phyloP scores from a whole-genome alignment of 2,113 vertebrate species.

The Agapornis roseicollis region DNA sequence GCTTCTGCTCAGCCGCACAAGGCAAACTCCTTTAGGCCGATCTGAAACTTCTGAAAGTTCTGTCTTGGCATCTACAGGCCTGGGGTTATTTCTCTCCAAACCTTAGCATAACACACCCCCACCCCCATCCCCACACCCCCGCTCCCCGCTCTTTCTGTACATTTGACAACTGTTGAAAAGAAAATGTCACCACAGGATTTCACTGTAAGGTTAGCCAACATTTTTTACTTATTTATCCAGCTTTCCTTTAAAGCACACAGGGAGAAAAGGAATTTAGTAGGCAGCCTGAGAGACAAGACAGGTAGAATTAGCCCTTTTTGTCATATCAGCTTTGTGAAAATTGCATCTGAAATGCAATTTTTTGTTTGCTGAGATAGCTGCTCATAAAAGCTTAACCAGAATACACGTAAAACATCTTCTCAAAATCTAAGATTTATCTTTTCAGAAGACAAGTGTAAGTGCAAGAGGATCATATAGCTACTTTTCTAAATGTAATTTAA shows the following conservation, averaged over 20 bases:
- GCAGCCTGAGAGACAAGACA: constrained; percentile 5
- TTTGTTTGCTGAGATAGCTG: constrained; percentile 11
- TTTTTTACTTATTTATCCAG: not conserved
- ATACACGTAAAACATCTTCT: constrained; percentile 42
- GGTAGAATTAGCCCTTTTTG: constrained; percentile 14
- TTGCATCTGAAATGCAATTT: constrained; percentile 45
- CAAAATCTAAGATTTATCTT: not conserved
- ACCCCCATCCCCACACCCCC: no score
- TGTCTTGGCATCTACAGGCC: not conserved
- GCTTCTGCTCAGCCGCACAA: not conserved
- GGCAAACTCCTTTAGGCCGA: not conserved
- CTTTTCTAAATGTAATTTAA: not conserved
- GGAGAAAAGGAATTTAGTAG: constrained; percentile 6
- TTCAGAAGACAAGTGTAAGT: not conserved
- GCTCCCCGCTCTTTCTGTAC: not conserved
- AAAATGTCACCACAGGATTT: not conserved
- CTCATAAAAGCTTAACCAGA: constrained; percentile 67
- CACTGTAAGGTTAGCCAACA: not conserved
- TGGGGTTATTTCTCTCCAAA: not conserved
- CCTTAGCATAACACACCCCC: not conserved
- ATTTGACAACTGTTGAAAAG: not conserved
- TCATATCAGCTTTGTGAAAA: constrained; percentile 27
- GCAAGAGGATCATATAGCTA: not conserved
- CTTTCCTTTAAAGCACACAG: not conserved
- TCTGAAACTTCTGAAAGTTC: not conserved